phyloP scores from a whole-genome alignment of 2,888 invertebrate genomes.

The Rotaria magnacalcarata region DNA sequence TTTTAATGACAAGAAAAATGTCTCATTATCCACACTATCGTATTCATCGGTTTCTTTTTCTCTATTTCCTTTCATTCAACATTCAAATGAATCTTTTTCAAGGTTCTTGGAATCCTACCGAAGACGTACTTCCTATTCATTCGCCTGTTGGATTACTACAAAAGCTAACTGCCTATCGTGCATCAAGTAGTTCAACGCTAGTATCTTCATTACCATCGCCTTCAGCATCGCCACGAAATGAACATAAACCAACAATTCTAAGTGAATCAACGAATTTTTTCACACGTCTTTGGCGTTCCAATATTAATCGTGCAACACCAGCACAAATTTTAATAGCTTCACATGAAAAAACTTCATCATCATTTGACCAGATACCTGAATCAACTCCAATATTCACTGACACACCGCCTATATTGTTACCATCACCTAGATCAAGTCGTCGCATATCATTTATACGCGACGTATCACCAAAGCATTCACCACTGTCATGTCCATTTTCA shows the following conservation, averaged over 20 bases:
- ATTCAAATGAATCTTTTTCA: background rate
- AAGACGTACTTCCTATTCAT: background rate
- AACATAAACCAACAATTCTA: constrained; percentile 8
- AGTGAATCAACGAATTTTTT: constrained; percentile 22
- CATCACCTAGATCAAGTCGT: background rate
- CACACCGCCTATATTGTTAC: background rate
- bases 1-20: background rate
- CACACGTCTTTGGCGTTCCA: constrained; percentile 20
- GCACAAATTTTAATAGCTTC: background rate
- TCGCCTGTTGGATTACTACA: background rate
- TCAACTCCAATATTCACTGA: background rate
- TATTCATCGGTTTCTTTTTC: background rate
- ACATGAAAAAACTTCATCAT: background rate
- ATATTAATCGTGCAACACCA: background rate
- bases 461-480: background rate
- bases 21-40: background rate
- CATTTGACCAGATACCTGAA: background rate
- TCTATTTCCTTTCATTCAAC: background rate
- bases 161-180: background rate
- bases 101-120: constrained; percentile 1
- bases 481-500: background rate
- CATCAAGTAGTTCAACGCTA: background rate
- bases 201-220: background rate
- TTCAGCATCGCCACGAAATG: background rate
- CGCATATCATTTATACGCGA: constrained; percentile 21